phyloP scores from a whole-genome alignment of 30 jellyfish, hydroid and myxozoan genomes.

The Hydractinia echinata region DNA sequence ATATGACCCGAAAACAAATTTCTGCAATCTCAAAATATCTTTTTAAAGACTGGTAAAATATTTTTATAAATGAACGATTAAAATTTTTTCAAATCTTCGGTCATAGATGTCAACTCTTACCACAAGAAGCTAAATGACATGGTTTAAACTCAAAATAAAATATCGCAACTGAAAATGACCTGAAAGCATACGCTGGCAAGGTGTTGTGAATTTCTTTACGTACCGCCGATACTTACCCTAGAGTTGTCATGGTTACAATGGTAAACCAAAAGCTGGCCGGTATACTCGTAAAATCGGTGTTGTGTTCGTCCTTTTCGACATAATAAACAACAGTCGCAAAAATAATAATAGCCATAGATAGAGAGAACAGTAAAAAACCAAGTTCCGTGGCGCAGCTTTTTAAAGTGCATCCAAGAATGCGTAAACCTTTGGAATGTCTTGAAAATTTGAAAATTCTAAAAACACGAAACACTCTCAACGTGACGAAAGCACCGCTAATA shows the following conservation, averaged over 20 bases:
- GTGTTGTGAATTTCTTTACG: no score
- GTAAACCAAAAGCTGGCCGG: slow-evolving; percentile 95
- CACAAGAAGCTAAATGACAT: not conserved
- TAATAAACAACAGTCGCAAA: slow-evolving; percentile 84
- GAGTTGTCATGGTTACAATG: slow-evolving; percentile 91
- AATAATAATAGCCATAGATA: slow-evolving; percentile 87
- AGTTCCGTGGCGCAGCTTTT: slow-evolving; percentile 88
- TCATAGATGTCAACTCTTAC: not conserved
- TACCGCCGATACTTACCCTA: slow-evolving; percentile 91
- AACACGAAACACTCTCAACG: slow-evolving; percentile 89
- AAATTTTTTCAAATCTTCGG: no score
- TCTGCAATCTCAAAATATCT: no score
- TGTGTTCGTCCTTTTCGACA: slow-evolving; percentile 74
- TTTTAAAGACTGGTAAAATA: no score
- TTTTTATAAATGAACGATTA: no score
- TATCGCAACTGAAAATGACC: not conserved
- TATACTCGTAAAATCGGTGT: slow-evolving; percentile 60
- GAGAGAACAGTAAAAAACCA: slow-evolving; percentile 79
- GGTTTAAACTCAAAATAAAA: not conserved
- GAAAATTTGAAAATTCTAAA: slow-evolving; percentile 89
- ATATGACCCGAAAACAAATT: no score
- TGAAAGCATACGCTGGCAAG: no score
- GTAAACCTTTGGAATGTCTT: slow-evolving; percentile 92
- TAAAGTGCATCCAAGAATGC: slow-evolving; percentile 79
- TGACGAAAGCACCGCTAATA: slow-evolving; percentile 89